Conservation (phyloP, 2,113 vertebrate genomes). For the Psettodes erumei region DNA sequence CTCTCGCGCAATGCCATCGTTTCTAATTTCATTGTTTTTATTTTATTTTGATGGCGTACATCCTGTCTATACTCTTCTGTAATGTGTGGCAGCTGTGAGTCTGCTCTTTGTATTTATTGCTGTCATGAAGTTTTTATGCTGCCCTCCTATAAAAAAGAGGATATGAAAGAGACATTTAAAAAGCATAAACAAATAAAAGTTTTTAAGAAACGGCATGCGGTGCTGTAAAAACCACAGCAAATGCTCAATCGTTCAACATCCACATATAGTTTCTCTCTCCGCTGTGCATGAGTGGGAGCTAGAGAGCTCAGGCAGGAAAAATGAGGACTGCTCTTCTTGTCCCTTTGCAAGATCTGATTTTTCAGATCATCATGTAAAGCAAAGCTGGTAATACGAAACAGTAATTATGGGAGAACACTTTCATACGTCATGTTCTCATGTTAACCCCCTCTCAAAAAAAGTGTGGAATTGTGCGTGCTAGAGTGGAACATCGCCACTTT, state of each 20-base stretch:
- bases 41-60: background rate
- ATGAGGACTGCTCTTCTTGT: constrained; percentile 1
- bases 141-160: background rate
- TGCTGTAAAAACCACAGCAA: no score
- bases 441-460: background rate
- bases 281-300: constrained; percentile 12
- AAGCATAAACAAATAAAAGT: background rate
- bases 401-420: background rate
- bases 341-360: no score
- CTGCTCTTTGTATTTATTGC: background rate
- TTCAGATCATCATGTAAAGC: no score
- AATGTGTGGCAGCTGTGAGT: background rate
- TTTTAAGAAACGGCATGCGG: background rate
- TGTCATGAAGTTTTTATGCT: background rate
- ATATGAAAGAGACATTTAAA: background rate
- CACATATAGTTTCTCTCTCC: no score
- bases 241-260: no score
- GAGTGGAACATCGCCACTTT: background rate
- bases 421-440: background rate
- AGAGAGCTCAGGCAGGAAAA: no score
- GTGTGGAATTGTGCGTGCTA: background rate
- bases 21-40: background rate
- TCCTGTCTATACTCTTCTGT: background rate
- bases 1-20: background rate
- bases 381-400: background rate